These are phyloP conservation scores for Globia sparganii DNA, from an alignment of 2,888 invertebrate genomes.

Conservation along the genomic window DNA sequence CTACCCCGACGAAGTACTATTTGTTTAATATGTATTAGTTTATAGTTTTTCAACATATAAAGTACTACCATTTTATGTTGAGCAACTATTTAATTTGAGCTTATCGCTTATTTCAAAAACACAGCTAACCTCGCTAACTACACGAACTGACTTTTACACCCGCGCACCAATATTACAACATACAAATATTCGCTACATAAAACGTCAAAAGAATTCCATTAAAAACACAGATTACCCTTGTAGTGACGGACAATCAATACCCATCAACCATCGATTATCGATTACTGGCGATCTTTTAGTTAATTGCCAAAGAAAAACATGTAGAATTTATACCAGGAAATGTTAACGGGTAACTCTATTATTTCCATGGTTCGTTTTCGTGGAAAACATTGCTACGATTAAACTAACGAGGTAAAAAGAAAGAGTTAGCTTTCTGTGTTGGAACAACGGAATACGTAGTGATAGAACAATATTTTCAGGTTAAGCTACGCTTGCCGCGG, in stretches of 20 bases:
- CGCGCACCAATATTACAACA: background rate
- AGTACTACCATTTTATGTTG: background rate
- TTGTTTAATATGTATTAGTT: background rate
- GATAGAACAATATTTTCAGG: background rate
- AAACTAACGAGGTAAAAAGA: slow-evolving; percentile 21
- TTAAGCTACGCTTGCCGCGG: no score
- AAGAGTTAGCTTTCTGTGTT: background rate
- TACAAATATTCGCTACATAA: background rate
- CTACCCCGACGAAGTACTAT: no score
- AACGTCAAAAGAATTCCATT: background rate
- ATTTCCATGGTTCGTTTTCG: slow-evolving; percentile 31
- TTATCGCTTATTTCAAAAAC: background rate
- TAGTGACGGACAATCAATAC: background rate
- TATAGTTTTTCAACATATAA: background rate
- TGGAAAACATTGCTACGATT: slow-evolving; percentile 25
- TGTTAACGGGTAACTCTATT: slow-evolving; percentile 22
- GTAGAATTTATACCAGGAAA: slow-evolving; percentile 40
- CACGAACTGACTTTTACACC: background rate
- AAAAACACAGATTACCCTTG: background rate
- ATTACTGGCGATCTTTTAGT: slow-evolving; percentile 49
- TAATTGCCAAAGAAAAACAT: slow-evolving; percentile 37
- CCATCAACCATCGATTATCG: slow-evolving; percentile 44
- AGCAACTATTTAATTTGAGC: background rate
- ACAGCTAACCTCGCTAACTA: background rate
- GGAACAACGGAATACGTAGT: background rate